A percentile compares a stretch with the other conserved stretches of the same genome.
Evolutionary conservation across 2,113 vertebrate genomes (phyloP).

Genomic region (Tauraco erythrolophus): DNA sequence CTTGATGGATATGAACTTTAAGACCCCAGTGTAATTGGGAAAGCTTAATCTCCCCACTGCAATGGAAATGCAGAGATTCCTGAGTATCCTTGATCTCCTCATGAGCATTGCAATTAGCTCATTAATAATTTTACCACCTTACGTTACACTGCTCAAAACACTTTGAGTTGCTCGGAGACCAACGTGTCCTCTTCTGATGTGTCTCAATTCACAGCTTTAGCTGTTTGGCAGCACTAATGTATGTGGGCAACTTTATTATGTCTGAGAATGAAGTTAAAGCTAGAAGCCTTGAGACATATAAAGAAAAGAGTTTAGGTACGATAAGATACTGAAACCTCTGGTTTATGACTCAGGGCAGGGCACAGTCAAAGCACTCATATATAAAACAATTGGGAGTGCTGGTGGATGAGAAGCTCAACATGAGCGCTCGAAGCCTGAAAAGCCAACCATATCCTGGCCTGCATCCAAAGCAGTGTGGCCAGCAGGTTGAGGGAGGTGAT

Average conservation of each 20-base stretch:
- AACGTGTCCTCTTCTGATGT: not conserved
- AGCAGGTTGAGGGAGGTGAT: too few relatives aligned
- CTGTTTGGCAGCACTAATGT: not conserved
- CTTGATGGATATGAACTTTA: not conserved
- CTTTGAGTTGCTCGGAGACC: not conserved
- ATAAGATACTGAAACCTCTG: not conserved
- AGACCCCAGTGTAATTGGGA: not conserved
- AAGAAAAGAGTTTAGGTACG: not conserved
- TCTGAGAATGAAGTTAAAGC: constrained; percentile 17
- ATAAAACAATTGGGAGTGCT: not conserved
- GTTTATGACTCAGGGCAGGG: not conserved
- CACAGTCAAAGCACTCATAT: not conserved
- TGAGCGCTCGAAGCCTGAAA: too few relatives aligned
- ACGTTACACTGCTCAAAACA: not conserved
- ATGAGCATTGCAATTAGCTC: not conserved
- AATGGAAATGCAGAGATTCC: not conserved
- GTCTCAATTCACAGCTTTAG: not conserved
- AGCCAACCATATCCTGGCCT: too few relatives aligned
- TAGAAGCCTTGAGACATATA: not conserved
- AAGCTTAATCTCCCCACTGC: not conserved
- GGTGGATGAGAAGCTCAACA: too few relatives aligned
- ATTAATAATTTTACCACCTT: not conserved
- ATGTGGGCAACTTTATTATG: not conserved
- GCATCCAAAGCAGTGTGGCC: too few relatives aligned
- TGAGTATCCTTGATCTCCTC: not conserved